Base-by-base conservation (phyloP, 2,888 invertebrate species). In the Cyclophora albipunctata region DNA sequence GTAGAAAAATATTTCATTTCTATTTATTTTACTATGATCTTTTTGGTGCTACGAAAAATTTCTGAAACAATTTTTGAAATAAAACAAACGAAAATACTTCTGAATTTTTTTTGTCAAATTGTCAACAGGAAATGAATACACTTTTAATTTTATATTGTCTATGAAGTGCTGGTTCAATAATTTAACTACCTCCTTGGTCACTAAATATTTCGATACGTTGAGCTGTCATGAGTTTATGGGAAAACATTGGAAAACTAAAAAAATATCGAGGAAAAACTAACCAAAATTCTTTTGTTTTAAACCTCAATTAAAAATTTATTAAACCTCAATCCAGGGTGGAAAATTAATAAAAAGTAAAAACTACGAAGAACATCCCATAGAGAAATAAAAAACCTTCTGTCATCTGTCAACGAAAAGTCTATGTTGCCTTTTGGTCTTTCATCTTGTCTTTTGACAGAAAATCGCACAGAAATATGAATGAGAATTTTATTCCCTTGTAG, bases 1-100 rank as follows among this genome's bases (percentile, higher is more conserved):
- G 51, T 62, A 43, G 67, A 67, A 63, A 73, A 73, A 82, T 75
- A 74, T 83, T 76, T 75, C 80, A 84, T 84, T 72, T 75, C 81
- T 78, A 71, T 59, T 66, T 72, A 63, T 73, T 73, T 45, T 37
- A 4, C 37, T 37, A 37, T 62, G 48, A 44, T 55, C 46, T 55
- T 59, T 49, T 53, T 63, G 48, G 47, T 60, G 50, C 52, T 66
- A 75, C 75, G 59, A 64, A 67, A 68, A 75, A 68, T 75, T 75
- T 68, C 50, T 58, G 47, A 54, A 54, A 49, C 52, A 57, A 52
- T 64, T 67, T 62, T 58, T 58, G 42, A 56, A 58, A 61, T 56
- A 37, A 65, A 64, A 66, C 62, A 64, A 66, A 51, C 53, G 62
- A 71, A 67, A 66, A 43, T 43, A 64, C 37, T 37, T 37, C 37